These are phyloP conservation scores for Cerceris rybyensis DNA, from an alignment of 2,888 invertebrate genomes.

Conservation along the genomic window DNA sequence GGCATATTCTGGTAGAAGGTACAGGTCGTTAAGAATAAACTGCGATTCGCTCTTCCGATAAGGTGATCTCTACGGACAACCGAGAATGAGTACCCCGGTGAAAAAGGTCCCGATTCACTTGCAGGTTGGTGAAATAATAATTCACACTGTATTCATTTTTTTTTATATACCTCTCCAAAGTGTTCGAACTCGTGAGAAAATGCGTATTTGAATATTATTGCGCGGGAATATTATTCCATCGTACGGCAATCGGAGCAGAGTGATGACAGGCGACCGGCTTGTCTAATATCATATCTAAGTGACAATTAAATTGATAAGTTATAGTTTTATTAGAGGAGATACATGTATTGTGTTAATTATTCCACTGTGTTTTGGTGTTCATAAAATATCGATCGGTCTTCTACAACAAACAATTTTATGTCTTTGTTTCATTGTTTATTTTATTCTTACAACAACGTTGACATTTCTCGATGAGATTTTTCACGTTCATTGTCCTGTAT, in stretches of 20 bases:
- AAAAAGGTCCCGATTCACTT: constrained; percentile 98
- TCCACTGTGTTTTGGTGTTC: neutral
- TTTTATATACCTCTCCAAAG: neutral
- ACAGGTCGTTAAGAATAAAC: constrained; percentile 5
- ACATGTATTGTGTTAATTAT: neutral
- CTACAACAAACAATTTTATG: no score
- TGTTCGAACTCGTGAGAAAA: neutral
- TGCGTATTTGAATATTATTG: neutral
- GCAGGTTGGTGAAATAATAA: constrained; percentile 86
- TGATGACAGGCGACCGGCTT: constrained; percentile 27
- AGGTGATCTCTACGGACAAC: constrained; percentile 13
- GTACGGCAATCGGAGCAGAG: constrained; percentile 9
- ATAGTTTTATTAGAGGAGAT: neutral
- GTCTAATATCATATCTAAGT: constrained; percentile 2
- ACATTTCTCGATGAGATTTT: no score
- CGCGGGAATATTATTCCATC: neutral
- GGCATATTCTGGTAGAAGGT: constrained; percentile 10
- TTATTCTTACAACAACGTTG: no score
- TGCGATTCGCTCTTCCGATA: constrained; percentile 1
- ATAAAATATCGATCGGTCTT: no score
- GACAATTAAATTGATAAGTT: neutral
- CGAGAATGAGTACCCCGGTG: constrained; percentile 89
- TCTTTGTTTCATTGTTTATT: no score
- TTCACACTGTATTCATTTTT: constrained; percentile 15
- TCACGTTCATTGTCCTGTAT: no score